phyloP scores from a whole-genome alignment of 2,797 vertebrate genomes.

The Melanotaenia parkinsoni region DNA sequence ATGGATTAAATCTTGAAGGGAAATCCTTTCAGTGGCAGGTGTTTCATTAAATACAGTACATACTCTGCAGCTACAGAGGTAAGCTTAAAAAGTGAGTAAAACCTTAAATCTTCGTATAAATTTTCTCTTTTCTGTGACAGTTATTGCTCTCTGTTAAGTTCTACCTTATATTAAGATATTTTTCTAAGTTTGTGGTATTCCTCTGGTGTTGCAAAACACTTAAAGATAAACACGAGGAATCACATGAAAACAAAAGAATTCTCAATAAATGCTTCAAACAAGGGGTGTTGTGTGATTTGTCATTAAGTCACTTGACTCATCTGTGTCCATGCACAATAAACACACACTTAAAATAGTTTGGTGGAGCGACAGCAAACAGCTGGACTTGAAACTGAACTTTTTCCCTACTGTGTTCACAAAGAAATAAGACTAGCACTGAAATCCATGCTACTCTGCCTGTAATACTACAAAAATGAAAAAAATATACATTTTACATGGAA shows the following conservation, averaged over 20 bases:
- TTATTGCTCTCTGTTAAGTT: not conserved
- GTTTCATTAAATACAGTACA: not conserved
- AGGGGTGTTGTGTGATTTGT: not conserved
- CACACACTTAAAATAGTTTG: slow-evolving; percentile 1
- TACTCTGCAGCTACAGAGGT: not conserved
- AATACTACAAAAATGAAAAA: not conserved
- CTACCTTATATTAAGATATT: not conserved
- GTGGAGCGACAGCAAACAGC: not conserved
- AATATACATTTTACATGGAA: not conserved
- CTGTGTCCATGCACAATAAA: slow-evolving; percentile 15
- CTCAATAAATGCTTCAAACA: not conserved
- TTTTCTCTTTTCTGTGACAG: not conserved
- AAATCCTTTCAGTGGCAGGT: not conserved
- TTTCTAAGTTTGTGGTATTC: not conserved
- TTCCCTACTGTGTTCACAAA: not conserved
- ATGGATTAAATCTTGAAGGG: not conserved
- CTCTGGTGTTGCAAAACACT: not conserved
- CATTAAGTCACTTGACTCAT: slow-evolving; percentile 12
- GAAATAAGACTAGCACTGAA: no score
- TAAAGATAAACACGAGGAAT: not conserved
- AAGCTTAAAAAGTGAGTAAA: not conserved
- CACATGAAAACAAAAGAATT: not conserved
- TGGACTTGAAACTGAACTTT: slow-evolving; percentile 5
- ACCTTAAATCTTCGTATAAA: no score
- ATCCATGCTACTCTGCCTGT: not conserved